Base-by-base conservation (phyloP, 35 echinoderm and acorn worm genomes). In the Patiria miniata region DNA sequence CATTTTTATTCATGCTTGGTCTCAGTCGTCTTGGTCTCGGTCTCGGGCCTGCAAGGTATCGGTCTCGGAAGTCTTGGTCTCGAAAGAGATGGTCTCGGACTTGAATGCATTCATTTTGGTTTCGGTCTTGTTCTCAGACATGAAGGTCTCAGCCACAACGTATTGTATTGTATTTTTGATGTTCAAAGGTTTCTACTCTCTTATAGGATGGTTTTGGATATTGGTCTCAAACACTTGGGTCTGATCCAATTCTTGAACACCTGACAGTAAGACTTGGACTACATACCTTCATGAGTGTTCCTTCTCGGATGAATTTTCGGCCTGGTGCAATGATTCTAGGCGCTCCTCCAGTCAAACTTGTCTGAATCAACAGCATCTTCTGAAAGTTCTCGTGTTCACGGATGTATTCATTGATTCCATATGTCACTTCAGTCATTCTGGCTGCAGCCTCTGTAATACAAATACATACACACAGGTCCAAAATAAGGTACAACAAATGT, bases 341-440 rank as follows among this genome's bases (percentile, higher is more conserved):
- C 15, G 91, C 76, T 50, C 83, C 81, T 58, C 95, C 95, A 2
- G 88, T 83, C 14, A 97, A 39, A 53, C 84, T 86, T 5, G 93
- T 93, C 78, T 97, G 95, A 34, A 97, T 97, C 38, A 76, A 87
- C 50, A 97, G 73, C 91, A 97, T 97, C 85, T 97, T 97, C 88
- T 93, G 88, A 76, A 97, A 97, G 88, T 97, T 97, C 65, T 97
- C 95, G 81, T 97, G 87, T 68, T 97, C 95, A 80, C 91, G 82
- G 79, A 97, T 90, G 68, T 93, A 93, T 21, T 97, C 91, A 82
- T 97, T 97, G 84, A 97, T 97, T 1, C 89, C 91, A 5, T 81
- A 52, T 9, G 95, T 87, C n/a, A 97, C 91, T 37, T 89, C 29
- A 14, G 37, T 81, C 78, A 97, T 93, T 68, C 79, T 87, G 32